Percentiles rank a stretch among this genome's conserved stretches.
These are phyloP conservation scores for Erinaceus europaeus DNA, from an alignment of 2,113 vertebrate genomes.

Conservation along the genomic window DNA sequence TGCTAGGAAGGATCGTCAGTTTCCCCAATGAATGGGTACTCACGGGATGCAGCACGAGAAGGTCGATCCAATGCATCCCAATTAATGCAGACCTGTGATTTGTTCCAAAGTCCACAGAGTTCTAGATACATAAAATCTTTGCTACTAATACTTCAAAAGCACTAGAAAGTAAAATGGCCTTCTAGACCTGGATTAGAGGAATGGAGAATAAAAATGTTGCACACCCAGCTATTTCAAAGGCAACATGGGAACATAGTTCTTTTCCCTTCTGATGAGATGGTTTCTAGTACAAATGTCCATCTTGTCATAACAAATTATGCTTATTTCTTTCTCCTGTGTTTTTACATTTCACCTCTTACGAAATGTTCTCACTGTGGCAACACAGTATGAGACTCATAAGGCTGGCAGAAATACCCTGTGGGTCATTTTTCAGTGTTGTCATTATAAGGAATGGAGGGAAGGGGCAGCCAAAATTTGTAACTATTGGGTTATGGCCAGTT, in stretches of 20 bases:
- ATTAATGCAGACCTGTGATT: not conserved
- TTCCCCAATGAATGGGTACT: too few species aligned
- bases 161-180: not conserved
- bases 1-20: too few species aligned
- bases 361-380: not conserved
- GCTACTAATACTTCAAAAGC: not conserved
- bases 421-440: not conserved
- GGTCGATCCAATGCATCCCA: too few species aligned
- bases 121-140: accelerated
- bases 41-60: too few species aligned
- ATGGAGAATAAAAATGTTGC: not conserved
- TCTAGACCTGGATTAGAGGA: not conserved
- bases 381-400: not conserved
- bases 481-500: constrained; percentile 34
- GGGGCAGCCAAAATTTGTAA: too few species aligned
- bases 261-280: accelerated
- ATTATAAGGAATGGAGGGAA: not conserved
- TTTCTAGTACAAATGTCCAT: too few species aligned
- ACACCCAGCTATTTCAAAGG: accelerated
- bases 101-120: not conserved
- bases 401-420: not conserved
- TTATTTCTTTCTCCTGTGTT: not conserved
- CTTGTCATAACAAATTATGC: not conserved
- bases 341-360: not conserved
- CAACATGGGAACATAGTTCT: accelerated